These are phyloP conservation scores for Myiotriccus ornatus DNA, from an alignment of 2,797 vertebrate genomes.

Conservation along the genomic window DNA sequence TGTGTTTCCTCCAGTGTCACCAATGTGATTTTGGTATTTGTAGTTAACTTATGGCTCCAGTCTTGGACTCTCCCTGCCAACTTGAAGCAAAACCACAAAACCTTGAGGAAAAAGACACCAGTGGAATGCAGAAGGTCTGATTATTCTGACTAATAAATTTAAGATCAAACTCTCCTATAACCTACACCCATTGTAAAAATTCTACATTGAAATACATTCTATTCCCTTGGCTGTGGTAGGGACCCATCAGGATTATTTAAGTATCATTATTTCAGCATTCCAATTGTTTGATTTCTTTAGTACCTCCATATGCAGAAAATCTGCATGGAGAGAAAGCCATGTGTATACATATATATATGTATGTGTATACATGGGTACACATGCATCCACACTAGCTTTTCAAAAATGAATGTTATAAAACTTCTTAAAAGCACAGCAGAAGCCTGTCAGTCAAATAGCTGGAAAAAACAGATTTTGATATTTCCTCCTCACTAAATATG, in stretches of 20 bases:
- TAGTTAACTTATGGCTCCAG: not conserved
- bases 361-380: not conserved
- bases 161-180: not conserved
- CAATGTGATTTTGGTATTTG: not conserved
- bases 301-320: not conserved
- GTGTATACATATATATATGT: not conserved
- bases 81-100: not conserved
- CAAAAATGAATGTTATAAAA: slow-evolving; percentile 38
- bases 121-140: not conserved
- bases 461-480: slow-evolving; percentile 37
- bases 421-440: slow-evolving; percentile 41
- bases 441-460: slow-evolving; percentile 51
- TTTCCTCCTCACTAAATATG: not conserved
- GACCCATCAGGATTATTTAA: not conserved
- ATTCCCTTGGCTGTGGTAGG: not conserved
- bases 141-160: not conserved
- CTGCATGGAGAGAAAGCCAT: not conserved
- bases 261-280: not conserved
- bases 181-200: not conserved
- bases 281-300: not conserved
- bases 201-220: not conserved
- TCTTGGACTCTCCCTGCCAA: not conserved
- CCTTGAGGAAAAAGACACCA: not conserved
- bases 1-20: not conserved
- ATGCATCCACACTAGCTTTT: not conserved